These are phyloP conservation scores for Micronycteris hirsuta DNA, from an alignment of 2,113 vertebrate genomes.

Conservation along the genomic window DNA sequence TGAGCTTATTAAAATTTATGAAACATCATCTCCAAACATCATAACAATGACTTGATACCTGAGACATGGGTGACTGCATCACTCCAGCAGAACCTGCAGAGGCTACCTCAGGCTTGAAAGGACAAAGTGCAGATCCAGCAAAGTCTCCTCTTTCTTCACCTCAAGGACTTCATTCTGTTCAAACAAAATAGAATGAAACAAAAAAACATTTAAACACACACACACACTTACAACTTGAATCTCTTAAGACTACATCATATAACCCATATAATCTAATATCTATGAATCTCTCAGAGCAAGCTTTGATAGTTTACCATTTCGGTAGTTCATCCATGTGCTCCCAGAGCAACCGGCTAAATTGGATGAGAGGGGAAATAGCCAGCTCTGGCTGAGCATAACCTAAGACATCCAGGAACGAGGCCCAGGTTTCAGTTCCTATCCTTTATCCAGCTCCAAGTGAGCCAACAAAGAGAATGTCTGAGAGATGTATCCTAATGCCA, in stretches of 20 bases:
- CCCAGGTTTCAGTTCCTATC: not conserved
- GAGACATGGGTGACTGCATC: conserved; percentile 84
- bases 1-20: not conserved
- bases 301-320: not conserved
- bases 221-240: not conserved
- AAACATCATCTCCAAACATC: not conserved
- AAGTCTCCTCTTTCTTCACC: conserved; percentile 88
- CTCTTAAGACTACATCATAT: not conserved
- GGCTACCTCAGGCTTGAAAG: conserved; percentile 90
- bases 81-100: conserved; percentile 73
- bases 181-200: conserved; percentile 15
- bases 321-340: not conserved
- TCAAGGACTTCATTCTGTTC: conserved; percentile 82
- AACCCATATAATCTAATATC: not conserved
- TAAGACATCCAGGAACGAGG: not conserved
- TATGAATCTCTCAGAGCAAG: accelerated
- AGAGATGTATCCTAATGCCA: not conserved
- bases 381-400: not conserved
- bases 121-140: conserved; percentile 95
- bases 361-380: not conserved
- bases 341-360: not conserved
- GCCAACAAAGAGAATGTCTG: not conserved
- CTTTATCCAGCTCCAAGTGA: not conserved
- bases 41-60: conserved; percentile 73
- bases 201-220: too few species aligned